phyloP scores from a whole-genome alignment of 1,140 invertebrate genomes.

The Gonioctena quinquepunctata region DNA sequence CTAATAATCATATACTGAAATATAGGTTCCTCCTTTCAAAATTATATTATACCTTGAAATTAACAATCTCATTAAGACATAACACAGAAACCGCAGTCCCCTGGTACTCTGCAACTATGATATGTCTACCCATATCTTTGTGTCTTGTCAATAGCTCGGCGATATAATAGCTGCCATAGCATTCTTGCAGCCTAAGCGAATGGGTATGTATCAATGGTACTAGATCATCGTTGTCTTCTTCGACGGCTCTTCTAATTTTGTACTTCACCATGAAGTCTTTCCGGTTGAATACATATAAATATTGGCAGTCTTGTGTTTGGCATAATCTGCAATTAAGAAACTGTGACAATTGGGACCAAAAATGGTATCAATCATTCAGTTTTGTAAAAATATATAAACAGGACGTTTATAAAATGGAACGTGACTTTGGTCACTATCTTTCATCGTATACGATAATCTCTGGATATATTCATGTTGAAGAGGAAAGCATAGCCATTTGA shows the following conservation, averaged over 20 bases:
- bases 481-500: no score
- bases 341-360: no score
- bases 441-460: no score
- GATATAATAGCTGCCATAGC: constrained; percentile 73
- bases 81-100: constrained; percentile 64
- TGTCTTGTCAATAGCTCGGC: constrained; percentile 67
- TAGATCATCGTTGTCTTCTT: constrained; percentile 76
- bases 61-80: constrained; percentile 60
- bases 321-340: constrained; percentile 43
- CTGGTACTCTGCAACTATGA: constrained; percentile 59
- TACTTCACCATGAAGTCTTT: constrained; percentile 56
- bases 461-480: no score
- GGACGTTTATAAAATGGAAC: no score
- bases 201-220: constrained; percentile 67
- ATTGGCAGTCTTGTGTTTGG: constrained; percentile 48
- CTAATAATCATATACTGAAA: no score
- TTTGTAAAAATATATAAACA: no score
- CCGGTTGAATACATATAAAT: constrained; percentile 53
- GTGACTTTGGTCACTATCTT: no score
- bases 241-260: constrained; percentile 61
- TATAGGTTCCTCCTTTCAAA: neutral
- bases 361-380: no score
- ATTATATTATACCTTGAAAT: constrained; percentile 41
- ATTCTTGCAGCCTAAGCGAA: constrained; percentile 58
- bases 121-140: constrained; percentile 41